Percentiles rank a stretch among this genome's conserved stretches.
Evolutionary conservation across 2,888 invertebrate genomes (phyloP).

Genomic region (Gonocerus acuteangulatus): DNA sequence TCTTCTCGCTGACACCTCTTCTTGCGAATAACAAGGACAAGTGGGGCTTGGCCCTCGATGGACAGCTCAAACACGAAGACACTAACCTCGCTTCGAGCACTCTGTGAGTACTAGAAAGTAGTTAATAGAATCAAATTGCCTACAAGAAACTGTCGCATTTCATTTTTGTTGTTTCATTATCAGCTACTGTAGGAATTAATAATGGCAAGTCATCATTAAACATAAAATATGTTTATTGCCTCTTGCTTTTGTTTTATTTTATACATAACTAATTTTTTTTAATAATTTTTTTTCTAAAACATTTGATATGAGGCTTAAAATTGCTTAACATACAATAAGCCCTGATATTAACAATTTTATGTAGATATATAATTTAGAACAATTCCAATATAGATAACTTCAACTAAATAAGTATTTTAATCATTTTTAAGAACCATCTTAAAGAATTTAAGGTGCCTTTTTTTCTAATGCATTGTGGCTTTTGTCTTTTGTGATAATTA

Average conservation of each 20-base stretch:
- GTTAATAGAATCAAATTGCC: neutral
- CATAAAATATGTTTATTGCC: neutral
- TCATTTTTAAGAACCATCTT: too few relatives aligned
- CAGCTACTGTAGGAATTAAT: neutral
- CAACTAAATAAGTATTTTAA: too few relatives aligned
- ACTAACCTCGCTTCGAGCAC: conserved; percentile 81
- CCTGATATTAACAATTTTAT: too few relatives aligned
- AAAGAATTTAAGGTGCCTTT: too few relatives aligned
- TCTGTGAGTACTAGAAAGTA: conserved; percentile 55
- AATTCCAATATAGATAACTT: too few relatives aligned
- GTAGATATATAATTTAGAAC: too few relatives aligned
- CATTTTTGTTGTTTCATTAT: neutral
- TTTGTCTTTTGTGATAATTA: too few relatives aligned
- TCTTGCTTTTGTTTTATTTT: neutral
- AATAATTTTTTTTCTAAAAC: too few relatives aligned
- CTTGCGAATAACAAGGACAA: conserved; percentile 77
- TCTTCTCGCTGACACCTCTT: conserved; percentile 67
- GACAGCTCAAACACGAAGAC: conserved; percentile 80
- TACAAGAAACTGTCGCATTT: neutral
- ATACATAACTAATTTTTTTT: too few relatives aligned
- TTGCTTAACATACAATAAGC: too few relatives aligned
- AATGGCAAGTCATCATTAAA: neutral
- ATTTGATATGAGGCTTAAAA: too few relatives aligned
- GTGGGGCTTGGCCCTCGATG: conserved; percentile 74
- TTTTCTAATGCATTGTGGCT: too few relatives aligned